Conservation (phyloP, 2,888 invertebrate genomes). For the Choristoneura rosaceana region DNA sequence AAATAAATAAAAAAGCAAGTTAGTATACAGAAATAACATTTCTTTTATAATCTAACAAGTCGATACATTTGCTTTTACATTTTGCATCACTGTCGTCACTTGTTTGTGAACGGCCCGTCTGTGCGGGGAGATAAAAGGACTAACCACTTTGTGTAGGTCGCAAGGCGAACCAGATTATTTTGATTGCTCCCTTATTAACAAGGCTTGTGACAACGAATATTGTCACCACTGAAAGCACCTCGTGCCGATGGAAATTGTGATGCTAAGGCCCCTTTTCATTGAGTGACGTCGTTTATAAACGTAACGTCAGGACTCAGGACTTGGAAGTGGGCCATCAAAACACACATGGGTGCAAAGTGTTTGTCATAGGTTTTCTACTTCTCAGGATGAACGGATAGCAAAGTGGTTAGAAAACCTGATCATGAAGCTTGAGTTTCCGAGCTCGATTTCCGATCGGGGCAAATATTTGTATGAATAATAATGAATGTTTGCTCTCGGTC, state of each 20-base stretch:
- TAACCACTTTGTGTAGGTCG: slow-evolving; percentile 48
- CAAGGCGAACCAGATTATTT: slow-evolving; percentile 57
- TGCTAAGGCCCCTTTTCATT: not conserved
- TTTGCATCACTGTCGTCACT: slow-evolving; percentile 1
- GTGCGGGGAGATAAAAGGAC: slow-evolving; percentile 57
- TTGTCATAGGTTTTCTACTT: not conserved
- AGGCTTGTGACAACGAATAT: slow-evolving; percentile 29
- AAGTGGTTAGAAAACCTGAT: too few species aligned
- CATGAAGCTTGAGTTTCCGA: too few species aligned
- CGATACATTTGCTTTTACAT: not conserved
- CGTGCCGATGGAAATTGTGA: slow-evolving; percentile 14
- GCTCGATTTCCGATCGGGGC: too few species aligned
- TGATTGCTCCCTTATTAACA: slow-evolving; percentile 57
- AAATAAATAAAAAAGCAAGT: too few species aligned
- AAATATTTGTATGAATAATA: too few species aligned
- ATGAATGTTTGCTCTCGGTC: too few species aligned
- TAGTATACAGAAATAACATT: too few species aligned
- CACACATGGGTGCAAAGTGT: too few species aligned
- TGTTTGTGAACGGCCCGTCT: slow-evolving; percentile 46
- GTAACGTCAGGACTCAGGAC: not conserved
- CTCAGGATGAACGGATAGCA: not conserved
- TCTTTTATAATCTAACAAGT: not conserved
- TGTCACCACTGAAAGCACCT: slow-evolving; percentile 23
- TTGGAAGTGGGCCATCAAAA: not conserved
- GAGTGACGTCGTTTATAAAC: not conserved